phyloP scores from a whole-genome alignment of 2,888 invertebrate species.

The Dicyrtoma fusca region DNA sequence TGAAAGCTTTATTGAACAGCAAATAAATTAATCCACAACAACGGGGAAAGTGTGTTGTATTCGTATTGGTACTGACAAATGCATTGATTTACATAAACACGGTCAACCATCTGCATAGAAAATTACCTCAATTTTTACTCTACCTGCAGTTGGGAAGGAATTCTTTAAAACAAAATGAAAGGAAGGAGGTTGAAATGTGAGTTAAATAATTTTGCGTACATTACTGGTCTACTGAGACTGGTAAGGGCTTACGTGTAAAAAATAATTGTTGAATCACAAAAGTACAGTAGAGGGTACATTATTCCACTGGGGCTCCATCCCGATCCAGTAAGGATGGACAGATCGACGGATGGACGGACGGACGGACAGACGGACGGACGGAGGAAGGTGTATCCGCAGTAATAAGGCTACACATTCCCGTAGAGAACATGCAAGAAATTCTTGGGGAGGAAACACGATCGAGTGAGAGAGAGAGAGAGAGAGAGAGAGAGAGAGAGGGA shows the following conservation, averaged over 20 bases:
- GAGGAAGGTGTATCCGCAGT: neutral
- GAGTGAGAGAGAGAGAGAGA: neutral
- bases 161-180: constrained; percentile 12
- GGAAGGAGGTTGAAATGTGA: neutral
- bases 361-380: neutral
- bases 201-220: constrained; percentile 1
- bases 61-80: too few species aligned
- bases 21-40: too few species aligned
- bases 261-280: neutral
- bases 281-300: neutral
- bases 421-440: constrained; percentile 30
- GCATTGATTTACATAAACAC: too few species aligned
- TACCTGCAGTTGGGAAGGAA: too few species aligned
- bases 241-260: too few species aligned
- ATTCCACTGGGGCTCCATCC: neutral
- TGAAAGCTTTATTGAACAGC: too few species aligned
- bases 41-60: too few species aligned
- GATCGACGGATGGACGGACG: neutral
- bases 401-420: neutral
- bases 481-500: constrained; percentile 22
- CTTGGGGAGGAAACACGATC: neutral
- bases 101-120: too few species aligned
- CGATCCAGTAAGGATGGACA: neutral
- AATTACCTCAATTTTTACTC: too few species aligned
- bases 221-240: too few species aligned